Base-by-base conservation (phyloP, 2,888 invertebrate species). In the Busseola fusca region DNA sequence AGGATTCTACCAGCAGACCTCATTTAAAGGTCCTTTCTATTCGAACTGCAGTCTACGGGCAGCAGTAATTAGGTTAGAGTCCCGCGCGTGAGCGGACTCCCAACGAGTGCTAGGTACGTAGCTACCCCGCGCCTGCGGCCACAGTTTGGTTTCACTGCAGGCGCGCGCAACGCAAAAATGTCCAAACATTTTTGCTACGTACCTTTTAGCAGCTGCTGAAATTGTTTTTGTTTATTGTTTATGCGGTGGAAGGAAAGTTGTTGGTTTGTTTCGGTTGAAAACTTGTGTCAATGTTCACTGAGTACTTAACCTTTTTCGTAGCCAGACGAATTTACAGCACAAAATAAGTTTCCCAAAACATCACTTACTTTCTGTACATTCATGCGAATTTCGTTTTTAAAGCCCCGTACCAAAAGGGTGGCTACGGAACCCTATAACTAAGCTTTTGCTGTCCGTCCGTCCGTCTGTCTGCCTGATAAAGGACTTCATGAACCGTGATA, bases 101-200 rank as follows among this genome's bases (percentile, higher is more conserved):
- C 73, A 81, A 80, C 76, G 79, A 77, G 71, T 71, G 50, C 40
- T 48, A 37, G 30, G 48, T 54, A 48, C 16, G 16, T 75, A 74
- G 76, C 82, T 72, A 74, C 77, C 83, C 84, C 68, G 83, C 83
- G 88, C 84, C 84, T 64, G 84, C 87, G 88, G 91, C 88, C 89
- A 85, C 88, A 85, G 90, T 89, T 90, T 91, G 90, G 91, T 90
- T 90, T 87, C 85, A 85, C 85, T 86, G 81, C 81, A 86, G 81
- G 82, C 82, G 72, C 82, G 72, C 77, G 67, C 74, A 64, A 42
- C 67, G 25, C 45, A 25, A 34, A 84, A 87, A 82, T 86, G 76
- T 81, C 74, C 69, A 73, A 77, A 77, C 77, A 80, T 79, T 76
- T 60, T 73, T 27, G 67, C 25, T 70, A 73, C 73, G 42, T 45